Percentiles rank a stretch among this genome's conserved stretches.
Evolutionary conservation across 2,797 vertebrate species (phyloP).

Genomic region (Urophycis tenuis): DNA sequence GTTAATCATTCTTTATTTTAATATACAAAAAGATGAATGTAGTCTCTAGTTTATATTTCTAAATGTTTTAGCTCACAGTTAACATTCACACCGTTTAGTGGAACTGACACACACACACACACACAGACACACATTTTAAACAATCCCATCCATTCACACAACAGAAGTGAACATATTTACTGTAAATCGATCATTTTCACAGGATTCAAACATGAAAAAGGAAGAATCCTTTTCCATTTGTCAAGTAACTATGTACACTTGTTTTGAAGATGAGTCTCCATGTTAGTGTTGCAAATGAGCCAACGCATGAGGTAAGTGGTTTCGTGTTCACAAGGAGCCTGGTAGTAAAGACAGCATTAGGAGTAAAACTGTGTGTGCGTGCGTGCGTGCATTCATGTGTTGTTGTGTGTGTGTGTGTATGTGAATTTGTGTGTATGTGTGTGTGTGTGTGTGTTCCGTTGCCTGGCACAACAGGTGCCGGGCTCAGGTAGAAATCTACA

Average conservation of each 20-base stretch:
- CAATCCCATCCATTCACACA: constrained; percentile 45
- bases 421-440: not conserved
- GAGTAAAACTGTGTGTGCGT: not conserved
- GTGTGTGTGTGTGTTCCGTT: not conserved
- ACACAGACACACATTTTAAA: constrained; percentile 29
- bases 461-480: not conserved
- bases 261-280: constrained; percentile 59
- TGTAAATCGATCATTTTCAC: constrained; percentile 60
- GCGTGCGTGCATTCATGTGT: too few species aligned
- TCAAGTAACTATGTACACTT: constrained; percentile 67
- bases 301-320: constrained; percentile 86
- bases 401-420: too few species aligned
- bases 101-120: constrained; percentile 24
- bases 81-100: constrained; percentile 58
- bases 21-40: constrained; percentile 71
- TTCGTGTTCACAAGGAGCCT: constrained; percentile 79
- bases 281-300: constrained; percentile 63
- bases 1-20: constrained; percentile 69
- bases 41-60: constrained; percentile 70
- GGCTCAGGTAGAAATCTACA: constrained; percentile 10
- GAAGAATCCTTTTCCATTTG: constrained; percentile 64
- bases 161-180: constrained; percentile 55
- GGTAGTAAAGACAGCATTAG: constrained; percentile 25
- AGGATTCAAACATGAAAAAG: constrained; percentile 65
- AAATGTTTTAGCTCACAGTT: constrained; percentile 64